Percentiles rank a stretch among this genome's conserved stretches.
These are phyloP conservation scores for Scartelaos histophorus DNA, from an alignment of 2,113 vertebrate genomes.

Conservation along the genomic window DNA sequence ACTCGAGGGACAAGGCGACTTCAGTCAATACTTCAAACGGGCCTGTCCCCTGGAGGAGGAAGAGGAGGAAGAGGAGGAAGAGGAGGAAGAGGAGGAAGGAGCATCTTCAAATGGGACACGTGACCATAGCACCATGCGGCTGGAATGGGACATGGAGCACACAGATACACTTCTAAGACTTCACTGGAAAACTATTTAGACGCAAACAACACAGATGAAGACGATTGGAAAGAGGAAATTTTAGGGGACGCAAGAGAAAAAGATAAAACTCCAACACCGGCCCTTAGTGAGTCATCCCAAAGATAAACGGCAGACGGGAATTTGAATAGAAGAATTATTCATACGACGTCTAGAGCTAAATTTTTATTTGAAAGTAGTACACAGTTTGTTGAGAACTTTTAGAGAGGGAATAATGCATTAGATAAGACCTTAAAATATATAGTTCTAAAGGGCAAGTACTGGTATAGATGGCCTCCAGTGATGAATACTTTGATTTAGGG, in stretches of 20 bases:
- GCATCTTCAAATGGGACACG: slow-evolving; percentile 53
- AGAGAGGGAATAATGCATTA: slow-evolving; percentile 9
- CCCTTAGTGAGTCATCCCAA: slow-evolving; percentile 58
- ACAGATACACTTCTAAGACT: slow-evolving; percentile 35
- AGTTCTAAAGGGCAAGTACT: not conserved
- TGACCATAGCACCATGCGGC: slow-evolving; percentile 38
- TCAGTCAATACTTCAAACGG: slow-evolving; percentile 70
- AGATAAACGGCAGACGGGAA: slow-evolving; percentile 70
- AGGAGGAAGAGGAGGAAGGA: slow-evolving; percentile 33
- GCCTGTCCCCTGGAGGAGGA: slow-evolving; percentile 15
- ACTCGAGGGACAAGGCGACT: slow-evolving; percentile 59
- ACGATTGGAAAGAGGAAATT: slow-evolving; percentile 40
- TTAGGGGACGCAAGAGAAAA: slow-evolving; percentile 41
- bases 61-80: not conserved
- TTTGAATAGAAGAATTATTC: slow-evolving; percentile 54
- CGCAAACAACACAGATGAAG: slow-evolving; percentile 38
- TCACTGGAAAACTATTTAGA: not conserved
- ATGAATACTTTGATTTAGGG: slow-evolving; percentile 16
- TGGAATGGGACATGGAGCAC: slow-evolving; percentile 27
- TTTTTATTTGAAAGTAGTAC: slow-evolving; percentile 44
- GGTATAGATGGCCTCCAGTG: slow-evolving; percentile 5
- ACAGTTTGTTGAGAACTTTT: slow-evolving; percentile 27
- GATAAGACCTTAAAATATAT: slow-evolving; percentile 8
- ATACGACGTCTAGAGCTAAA: slow-evolving; percentile 28
- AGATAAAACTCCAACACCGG: slow-evolving; percentile 52